Evolutionary conservation across 2,797 vertebrate genomes (phyloP).

Genomic region (Lutjanus campechanus): DNA sequence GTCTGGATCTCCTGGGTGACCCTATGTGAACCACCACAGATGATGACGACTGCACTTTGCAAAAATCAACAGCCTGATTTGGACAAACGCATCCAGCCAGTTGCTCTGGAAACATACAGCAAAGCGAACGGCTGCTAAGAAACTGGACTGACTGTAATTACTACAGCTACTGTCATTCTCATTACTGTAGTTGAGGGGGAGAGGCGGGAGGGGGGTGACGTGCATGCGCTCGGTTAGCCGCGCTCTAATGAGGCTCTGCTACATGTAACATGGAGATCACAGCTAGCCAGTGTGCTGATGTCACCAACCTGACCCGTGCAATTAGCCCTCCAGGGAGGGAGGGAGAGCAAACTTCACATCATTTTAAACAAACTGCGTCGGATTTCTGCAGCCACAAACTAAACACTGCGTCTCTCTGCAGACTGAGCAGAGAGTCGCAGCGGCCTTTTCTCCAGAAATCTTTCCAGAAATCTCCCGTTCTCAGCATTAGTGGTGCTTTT

Average conservation of each 20-base stretch:
- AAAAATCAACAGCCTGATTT: slow-evolving; percentile 43
- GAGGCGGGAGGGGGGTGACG: not conserved
- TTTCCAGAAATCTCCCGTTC: slow-evolving; percentile 18
- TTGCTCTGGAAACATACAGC: not conserved
- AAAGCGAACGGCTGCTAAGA: slow-evolving; percentile 18
- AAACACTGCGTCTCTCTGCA: slow-evolving; percentile 16
- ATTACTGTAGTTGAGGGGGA: slow-evolving; percentile 42
- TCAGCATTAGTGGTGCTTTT: slow-evolving; percentile 25
- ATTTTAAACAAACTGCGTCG: slow-evolving; percentile 5
- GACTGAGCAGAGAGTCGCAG: not conserved
- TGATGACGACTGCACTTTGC: slow-evolving; percentile 27
- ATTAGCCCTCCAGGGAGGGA: slow-evolving; percentile 53
- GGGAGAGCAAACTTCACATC: slow-evolving; percentile 14
- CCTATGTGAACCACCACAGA: slow-evolving; percentile 1
- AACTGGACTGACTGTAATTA: slow-evolving; percentile 64
- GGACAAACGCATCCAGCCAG: slow-evolving; percentile 24
- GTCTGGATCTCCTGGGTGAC: not conserved
- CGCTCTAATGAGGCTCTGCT: slow-evolving; percentile 74
- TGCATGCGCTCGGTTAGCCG: slow-evolving; percentile 45
- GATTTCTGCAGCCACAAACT: not conserved
- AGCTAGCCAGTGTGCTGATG: slow-evolving; percentile 59
- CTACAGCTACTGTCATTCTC: slow-evolving; percentile 65
- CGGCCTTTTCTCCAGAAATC: slow-evolving; percentile 1
- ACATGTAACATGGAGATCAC: slow-evolving; percentile 69
- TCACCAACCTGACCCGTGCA: slow-evolving; percentile 68